phyloP scores from a whole-genome alignment of 2,797 vertebrate genomes.

The Anisognathus igniventris region DNA sequence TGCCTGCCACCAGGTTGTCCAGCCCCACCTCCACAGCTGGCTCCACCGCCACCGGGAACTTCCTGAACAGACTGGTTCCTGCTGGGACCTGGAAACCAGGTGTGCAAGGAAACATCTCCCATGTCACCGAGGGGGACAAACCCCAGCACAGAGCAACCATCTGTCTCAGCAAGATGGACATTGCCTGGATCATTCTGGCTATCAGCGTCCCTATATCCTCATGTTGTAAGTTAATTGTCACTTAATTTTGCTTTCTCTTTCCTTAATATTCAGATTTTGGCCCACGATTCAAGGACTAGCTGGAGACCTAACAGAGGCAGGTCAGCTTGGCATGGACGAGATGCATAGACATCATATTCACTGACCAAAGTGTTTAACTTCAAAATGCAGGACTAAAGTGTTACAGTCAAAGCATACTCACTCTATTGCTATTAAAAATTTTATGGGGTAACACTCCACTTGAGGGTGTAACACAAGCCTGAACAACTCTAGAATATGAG shows the following conservation, averaged over 20 bases:
- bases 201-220: constrained; percentile 94
- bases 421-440: neutral
- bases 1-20: constrained; percentile 47
- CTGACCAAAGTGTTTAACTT: neutral
- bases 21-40: constrained; percentile 74
- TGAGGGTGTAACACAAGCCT: neutral
- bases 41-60: constrained; percentile 85
- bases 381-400: neutral
- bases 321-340: neutral
- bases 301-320: neutral
- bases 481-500: neutral
- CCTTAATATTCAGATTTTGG: neutral
- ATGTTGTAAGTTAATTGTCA: constrained; percentile 88
- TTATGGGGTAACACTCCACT: neutral
- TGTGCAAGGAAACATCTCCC: constrained; percentile 82
- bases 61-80: constrained; percentile 88
- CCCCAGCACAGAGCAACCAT: constrained; percentile 83
- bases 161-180: constrained; percentile 94
- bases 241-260: neutral
- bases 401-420: neutral
- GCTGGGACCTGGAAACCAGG: constrained; percentile 84
- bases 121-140: constrained; percentile 80
- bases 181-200: constrained; percentile 94
- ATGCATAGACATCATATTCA: neutral
- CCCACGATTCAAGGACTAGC: neutral